Evolutionary conservation across 2,888 invertebrate species (phyloP), one percentile per base, ranked within the genome.

Genomic region (Caenorhabditis doughertyi): DNA sequence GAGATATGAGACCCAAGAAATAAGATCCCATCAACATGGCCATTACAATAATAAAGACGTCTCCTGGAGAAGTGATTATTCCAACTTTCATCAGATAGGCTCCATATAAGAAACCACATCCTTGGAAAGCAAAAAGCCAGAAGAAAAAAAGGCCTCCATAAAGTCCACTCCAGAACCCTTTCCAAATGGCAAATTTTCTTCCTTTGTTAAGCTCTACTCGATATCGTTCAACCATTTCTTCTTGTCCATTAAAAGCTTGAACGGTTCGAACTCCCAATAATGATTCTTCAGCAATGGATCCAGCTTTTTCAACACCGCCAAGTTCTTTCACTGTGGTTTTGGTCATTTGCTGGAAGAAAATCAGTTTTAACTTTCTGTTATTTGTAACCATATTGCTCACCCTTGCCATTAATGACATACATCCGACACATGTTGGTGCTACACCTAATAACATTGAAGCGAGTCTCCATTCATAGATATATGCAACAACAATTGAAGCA

Each of bases 201-300:
- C 88, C 88, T 18, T 83, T 79, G n/a, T 76, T 49, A 16, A 89
- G 58, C 23, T 88, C 85, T 0, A 62, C 56, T 18, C 62, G 25
- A 68, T 89, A 89, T 83, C 85, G 82, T 18, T 76, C 81, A 1
- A 88, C 85, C 85, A 88, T 88, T 42, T 86, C 86, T 23, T 84
- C 73, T 68, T 89, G 89, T 44, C 88, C 89, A 68, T 89, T 89
- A 67, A 88, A 87, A 7, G 89, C 88, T 65, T 88, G 88, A 3
- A 89, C 89, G 13, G 89, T 89, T 65, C 89, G 42, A 16, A 89
- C 88, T 18, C 88, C 88, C 72, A 88, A 85, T 9, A 89, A 68
- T 0, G 85, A 84, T 49, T 89, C 89, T 60, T 89, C 88, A 21
- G 89, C 89, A n/a, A 89, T 86, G 5, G 87, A 82, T 11, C 89